Evolutionary conservation across 2,113 vertebrate genomes (phyloP).

Genomic region (Procavia capensis): DNA sequence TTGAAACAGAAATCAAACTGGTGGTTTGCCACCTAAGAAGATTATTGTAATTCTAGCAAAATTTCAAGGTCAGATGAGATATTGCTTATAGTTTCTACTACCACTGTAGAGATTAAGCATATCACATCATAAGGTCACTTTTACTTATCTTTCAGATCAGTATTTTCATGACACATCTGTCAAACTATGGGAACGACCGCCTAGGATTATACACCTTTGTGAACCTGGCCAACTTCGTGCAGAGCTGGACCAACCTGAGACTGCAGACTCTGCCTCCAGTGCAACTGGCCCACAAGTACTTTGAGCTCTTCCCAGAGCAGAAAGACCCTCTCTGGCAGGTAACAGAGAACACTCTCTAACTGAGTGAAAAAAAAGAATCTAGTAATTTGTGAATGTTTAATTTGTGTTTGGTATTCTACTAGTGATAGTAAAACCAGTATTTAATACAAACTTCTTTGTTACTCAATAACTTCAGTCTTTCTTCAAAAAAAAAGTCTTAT

Average conservation of each 20-base stretch:
- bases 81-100: neutral
- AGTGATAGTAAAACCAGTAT: neutral
- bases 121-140: slow-evolving; percentile 24
- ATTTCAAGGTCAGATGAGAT: neutral
- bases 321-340: slow-evolving; percentile 98
- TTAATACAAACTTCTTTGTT: neutral
- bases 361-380: neutral
- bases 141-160: slow-evolving; percentile 92
- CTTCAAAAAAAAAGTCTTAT: neutral
- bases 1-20: neutral
- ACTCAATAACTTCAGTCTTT: neutral
- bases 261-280: slow-evolving; percentile 94
- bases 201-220: slow-evolving; percentile 97
- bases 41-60: neutral
- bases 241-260: slow-evolving; percentile 94
- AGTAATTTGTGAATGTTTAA: neutral
- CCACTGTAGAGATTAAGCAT: neutral
- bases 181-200: slow-evolving; percentile 99
- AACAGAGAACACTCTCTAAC: slow-evolving; percentile 30
- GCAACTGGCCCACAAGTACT: slow-evolving; percentile 96
- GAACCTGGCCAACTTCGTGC: slow-evolving; percentile 95
- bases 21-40: neutral
- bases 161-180: slow-evolving; percentile 99
- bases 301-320: slow-evolving; percentile 97
- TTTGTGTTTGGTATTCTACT: neutral